Base-by-base conservation (phyloP, 2,888 invertebrate species). In the Drosophila monieri region DNA sequence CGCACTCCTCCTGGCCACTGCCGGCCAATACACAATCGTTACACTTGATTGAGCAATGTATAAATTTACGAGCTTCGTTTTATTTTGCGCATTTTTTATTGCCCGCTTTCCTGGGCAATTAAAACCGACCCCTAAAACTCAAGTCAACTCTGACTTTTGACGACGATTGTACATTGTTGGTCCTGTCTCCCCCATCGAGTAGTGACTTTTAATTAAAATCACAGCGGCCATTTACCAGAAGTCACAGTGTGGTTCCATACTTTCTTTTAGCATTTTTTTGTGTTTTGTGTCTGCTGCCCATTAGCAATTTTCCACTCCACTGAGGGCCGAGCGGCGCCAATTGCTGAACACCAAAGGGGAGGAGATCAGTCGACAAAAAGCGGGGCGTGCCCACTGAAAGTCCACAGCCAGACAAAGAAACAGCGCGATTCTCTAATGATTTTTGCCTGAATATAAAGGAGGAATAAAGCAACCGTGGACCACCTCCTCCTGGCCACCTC, bases 251-350 rank as follows among this genome's bases (percentile, higher is more conserved):
- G 59, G 53, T 51, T 35, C 46, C 48, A 27, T 48, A 46, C 52
- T 49, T 8, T 30, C 18, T 25, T 47, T 51, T 39, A 8, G 10
- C 23, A 53, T 32, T 43, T 27, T 23, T 44, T 59, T 21, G 9
- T 8, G 10, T 23, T 25, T 47, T 46, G 56, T 44, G 53, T 65
- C 62, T 56, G 66, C 58, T 74, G 78, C 67, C 88, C 84, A 88
- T 83, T 79, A 83, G 85, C 84, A 85, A 85, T 84, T 84, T 87
- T 77, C 78, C 86, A 85, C 76, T 78, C 78, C 71, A 85, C 73
- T 74, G 69, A 60, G 48, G 57, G 30, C 62, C 73, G 47, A 61
- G 46, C 35, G 35, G 35, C 62, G 62, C 65, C 62, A 52, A 65
- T 62, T 53, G 44, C 37, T 10, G 65, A 51, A 69, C 85, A 85